Evolutionary conservation across 2,888 invertebrate genomes (phyloP), one percentile per base, ranked within the genome.

Genomic region (Amitus sp.): DNA sequence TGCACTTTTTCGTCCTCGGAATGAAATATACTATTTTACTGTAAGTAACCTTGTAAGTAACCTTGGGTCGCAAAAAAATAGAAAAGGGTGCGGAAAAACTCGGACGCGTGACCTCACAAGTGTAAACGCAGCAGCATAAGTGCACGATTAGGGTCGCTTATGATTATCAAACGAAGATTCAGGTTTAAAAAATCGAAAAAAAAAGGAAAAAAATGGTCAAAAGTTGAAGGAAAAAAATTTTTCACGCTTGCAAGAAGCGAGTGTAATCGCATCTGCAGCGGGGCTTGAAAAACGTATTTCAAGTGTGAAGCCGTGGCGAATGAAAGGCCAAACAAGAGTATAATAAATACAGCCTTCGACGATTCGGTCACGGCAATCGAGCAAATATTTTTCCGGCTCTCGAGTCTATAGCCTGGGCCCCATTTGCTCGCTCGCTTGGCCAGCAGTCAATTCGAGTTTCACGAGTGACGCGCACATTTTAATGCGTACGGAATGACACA

Each of bases 261-360:
- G 34, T 34, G 13, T 10, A 3, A 3, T 10, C 3, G 10, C 6
- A 10, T 9, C n/a, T 34, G 18, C 13, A 17, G 7, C 17, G 39
- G 17, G 17, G 34, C 42, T 12, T 33, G 33, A 33, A 50, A 58
- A 57, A 64, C 55, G 61, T 54, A 54, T 49, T 57, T 65, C 53
- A 65, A 71, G 58, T 58, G 57, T 33, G 48, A 34, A 45, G 54
- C 73, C 76, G 74, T 78, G 72, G 73, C 77, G 74, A 78, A 78
- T 78, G 72, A 76, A 67, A 69, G 67, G 71, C 62, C 66, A 70
- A 72, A 73, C 70, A 71, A 70, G 70, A 76, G 70, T 73, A 73
- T 72, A 28, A 58, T 63, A 76, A 77, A 76, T 73, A 73, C 72
- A 61, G 47, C 65, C 69, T 55, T 58, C 59, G 66, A 67, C 67